Evolutionary conservation across 1,140 invertebrate genomes (phyloP).

Genomic region (Artemia franciscana): DNA sequence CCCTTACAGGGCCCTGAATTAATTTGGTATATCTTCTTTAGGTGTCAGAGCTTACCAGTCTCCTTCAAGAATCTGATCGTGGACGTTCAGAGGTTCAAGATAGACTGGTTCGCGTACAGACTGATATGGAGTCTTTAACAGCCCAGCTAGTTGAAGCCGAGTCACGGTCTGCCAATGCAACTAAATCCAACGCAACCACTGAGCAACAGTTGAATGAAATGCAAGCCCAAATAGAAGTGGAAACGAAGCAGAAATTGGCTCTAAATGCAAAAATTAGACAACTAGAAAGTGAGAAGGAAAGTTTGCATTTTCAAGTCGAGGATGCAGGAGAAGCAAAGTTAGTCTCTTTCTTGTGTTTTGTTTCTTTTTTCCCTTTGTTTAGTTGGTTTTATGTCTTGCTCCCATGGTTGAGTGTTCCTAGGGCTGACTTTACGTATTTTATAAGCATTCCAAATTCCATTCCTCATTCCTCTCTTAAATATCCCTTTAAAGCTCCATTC

Average conservation of each 20-base stretch:
- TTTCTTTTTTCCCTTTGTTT: not conserved
- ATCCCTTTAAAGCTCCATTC: no score
- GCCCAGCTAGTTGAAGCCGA: conserved; percentile 65
- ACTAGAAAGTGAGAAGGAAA: conserved; percentile 65
- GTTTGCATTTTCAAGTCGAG: conserved; percentile 75
- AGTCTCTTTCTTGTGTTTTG: no score
- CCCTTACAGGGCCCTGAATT: no score
- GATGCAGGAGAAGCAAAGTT: conserved; percentile 73
- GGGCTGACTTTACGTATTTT: no score
- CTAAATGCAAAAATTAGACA: conserved; percentile 65
- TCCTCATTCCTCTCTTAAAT: no score
- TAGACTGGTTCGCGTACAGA: conserved; percentile 33
- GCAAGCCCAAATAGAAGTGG: conserved; percentile 65
- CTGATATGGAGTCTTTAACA: conserved; percentile 33
- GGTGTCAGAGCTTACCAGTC: conserved; percentile 6
- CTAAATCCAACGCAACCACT: conserved; percentile 49
- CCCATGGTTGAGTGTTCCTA: no score
- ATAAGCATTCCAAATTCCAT: no score
- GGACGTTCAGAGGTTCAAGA: conserved; percentile 39
- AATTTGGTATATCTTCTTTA: no score
- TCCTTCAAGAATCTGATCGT: conserved; percentile 7
- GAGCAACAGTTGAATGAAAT: conserved; percentile 57
- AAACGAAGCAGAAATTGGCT: conserved; percentile 76
- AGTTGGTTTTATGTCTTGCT: not conserved
- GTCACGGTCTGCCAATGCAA: conserved; percentile 40